Evolutionary conservation across 2,888 invertebrate species (phyloP).

Genomic region (Andrena dorsata): DNA sequence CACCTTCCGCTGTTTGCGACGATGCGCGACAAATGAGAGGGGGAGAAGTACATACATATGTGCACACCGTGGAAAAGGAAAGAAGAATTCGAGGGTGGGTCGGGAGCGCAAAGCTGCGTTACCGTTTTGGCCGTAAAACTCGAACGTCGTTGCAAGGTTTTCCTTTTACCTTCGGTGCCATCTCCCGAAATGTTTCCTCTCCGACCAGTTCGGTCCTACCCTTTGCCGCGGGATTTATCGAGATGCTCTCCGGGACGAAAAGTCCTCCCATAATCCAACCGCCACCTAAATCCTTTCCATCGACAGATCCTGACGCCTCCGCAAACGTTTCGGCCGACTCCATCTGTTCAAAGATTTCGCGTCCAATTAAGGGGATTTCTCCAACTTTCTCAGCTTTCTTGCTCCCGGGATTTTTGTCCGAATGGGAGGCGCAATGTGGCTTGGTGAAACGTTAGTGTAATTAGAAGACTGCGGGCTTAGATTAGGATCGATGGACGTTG

Average conservation of each 20-base stretch:
- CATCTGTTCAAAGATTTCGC: neutral
- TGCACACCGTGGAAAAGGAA: neutral
- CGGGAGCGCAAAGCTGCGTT: neutral
- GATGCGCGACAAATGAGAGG: neutral
- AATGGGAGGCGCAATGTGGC: neutral
- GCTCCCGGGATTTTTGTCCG: too few relatives aligned
- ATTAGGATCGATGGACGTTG: slow-evolving; percentile 54
- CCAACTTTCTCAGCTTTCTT: neutral
- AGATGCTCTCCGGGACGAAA: neutral
- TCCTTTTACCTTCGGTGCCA: slow-evolving; percentile 3
- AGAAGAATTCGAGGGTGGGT: neutral
- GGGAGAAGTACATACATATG: neutral
- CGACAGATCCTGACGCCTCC: neutral
- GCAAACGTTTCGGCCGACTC: neutral
- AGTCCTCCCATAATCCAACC: slow-evolving; percentile 1
- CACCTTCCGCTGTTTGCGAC: neutral
- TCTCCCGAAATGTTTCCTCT: slow-evolving; percentile 8
- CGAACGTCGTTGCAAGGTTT: neutral
- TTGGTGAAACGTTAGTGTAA: slow-evolving; percentile 6
- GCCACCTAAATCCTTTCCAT: neutral
- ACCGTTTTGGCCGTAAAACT: slow-evolving; percentile 6
- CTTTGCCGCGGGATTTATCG: slow-evolving; percentile 4
- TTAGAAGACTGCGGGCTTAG: slow-evolving; percentile 43
- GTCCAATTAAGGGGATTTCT: neutral
- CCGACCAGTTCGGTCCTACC: neutral